Evolutionary conservation across 2,888 invertebrate genomes (phyloP).

Genomic region (Chrysopilus asiliformis): DNA sequence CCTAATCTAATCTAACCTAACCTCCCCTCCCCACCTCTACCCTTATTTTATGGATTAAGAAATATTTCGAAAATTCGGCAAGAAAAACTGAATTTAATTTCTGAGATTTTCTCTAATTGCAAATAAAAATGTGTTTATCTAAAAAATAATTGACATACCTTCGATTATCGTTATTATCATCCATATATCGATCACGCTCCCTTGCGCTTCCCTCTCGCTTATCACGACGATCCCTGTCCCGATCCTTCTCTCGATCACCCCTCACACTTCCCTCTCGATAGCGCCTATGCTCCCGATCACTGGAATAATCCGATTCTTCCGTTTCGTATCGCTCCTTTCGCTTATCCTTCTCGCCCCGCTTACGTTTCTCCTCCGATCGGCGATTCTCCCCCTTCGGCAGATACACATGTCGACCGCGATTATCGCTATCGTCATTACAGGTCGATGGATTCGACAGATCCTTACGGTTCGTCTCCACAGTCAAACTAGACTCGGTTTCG

Average conservation of each 20-base stretch:
- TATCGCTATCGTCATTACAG: constrained; percentile 31
- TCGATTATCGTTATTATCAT: too few relatives aligned
- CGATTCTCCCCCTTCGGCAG: constrained; percentile 2
- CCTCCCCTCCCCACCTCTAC: too few relatives aligned
- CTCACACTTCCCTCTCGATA: constrained; percentile 38
- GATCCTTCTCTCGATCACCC: constrained; percentile 20
- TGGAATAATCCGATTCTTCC: constrained; percentile 52
- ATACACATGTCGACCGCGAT: constrained; percentile 17
- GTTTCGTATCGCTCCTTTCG: constrained; percentile 43
- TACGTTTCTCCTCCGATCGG: constrained; percentile 7
- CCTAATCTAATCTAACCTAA: too few relatives aligned
- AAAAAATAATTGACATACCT: constrained; percentile 1
- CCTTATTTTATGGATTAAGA: too few relatives aligned
- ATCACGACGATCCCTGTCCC: constrained; percentile 28
- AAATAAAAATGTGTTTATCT: too few relatives aligned
- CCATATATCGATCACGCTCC: constrained; percentile 31
- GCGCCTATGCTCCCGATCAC: constrained; percentile 46
- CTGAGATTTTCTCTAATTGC: neutral
- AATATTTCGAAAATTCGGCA: too few relatives aligned
- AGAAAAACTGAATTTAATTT: constrained; percentile 2
- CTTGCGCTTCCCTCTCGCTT: constrained; percentile 15
- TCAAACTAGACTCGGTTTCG: constrained; percentile 18
- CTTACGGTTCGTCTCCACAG: constrained; percentile 19
- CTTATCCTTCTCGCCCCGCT: constrained; percentile 28
- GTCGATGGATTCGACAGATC: constrained; percentile 26